These are phyloP conservation scores for Coilia nasus DNA, from an alignment of 2,797 vertebrate species.

Conservation along the genomic window DNA sequence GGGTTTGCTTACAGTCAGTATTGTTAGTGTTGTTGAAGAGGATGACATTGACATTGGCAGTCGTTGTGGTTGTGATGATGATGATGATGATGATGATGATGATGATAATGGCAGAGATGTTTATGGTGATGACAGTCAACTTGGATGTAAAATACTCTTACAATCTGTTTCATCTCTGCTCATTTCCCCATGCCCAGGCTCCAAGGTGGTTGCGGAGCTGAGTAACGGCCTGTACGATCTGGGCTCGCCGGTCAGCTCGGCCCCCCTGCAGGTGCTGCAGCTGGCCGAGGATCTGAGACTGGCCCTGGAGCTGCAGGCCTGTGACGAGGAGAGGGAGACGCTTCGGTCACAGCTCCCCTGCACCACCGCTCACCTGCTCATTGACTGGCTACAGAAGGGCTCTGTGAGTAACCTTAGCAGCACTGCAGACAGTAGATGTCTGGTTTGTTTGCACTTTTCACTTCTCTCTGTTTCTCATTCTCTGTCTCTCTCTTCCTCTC, in stretches of 20 bases:
- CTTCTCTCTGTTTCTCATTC: too few species aligned
- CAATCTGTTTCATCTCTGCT: not conserved
- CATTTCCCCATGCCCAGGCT: conserved; percentile 73
- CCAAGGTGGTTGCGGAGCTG: conserved; percentile 83
- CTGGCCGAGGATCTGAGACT: conserved; percentile 87
- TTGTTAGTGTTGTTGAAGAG: not conserved
- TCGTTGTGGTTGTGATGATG: too few species aligned
- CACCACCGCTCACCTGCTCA: conserved; percentile 78
- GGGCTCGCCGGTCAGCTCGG: conserved; percentile 76
- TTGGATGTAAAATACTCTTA: too few species aligned
- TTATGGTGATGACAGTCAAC: too few species aligned
- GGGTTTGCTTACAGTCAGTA: not conserved
- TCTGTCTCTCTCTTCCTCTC: too few species aligned
- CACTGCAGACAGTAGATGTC: too few species aligned
- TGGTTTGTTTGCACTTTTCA: too few species aligned
- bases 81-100: not conserved
- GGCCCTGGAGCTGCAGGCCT: conserved; percentile 83
- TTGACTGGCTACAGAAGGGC: conserved; percentile 84
- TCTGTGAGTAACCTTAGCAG: conserved; percentile 74
- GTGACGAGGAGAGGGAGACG: conserved; percentile 74
- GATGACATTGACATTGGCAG: too few species aligned
- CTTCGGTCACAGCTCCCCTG: conserved; percentile 83
- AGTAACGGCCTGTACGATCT: conserved; percentile 80
- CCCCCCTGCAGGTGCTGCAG: conserved; percentile 84
- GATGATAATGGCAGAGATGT: not conserved